Percentiles rank a stretch among this genome's conserved stretches.
Conservation (phyloP, 2,888 invertebrate species). For the Ochlodes sylvanus region DNA sequence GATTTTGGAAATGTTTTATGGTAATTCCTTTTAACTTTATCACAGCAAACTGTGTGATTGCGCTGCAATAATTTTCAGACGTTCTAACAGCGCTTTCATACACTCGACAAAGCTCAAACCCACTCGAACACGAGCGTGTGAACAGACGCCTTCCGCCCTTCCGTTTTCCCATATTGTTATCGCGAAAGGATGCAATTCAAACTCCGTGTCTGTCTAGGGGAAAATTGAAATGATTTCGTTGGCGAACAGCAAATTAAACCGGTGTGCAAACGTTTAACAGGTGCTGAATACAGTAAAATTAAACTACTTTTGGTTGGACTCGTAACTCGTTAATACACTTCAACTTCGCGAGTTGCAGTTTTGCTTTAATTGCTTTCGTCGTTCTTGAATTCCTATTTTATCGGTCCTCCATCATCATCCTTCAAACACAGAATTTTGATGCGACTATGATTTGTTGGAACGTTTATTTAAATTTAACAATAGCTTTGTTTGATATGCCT, state of each 20-base stretch:
- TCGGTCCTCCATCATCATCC: too few species aligned
- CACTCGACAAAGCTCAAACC: constrained; percentile 22
- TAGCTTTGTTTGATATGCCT: too few species aligned
- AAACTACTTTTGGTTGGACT: neutral
- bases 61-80: constrained; percentile 25
- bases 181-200: constrained; percentile 33
- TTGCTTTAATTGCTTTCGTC: neutral
- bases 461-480: too few species aligned
- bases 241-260: neutral
- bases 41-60: constrained; percentile 12
- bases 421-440: too few species aligned
- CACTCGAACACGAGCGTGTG: constrained; percentile 37
- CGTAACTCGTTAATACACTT: constrained; percentile 11
- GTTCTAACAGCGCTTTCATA: constrained; percentile 22
- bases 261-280: neutral
- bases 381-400: too few species aligned
- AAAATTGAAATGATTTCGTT: constrained; percentile 27
- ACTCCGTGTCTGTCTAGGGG: constrained; percentile 32
- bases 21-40: neutral
- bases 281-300: neutral
- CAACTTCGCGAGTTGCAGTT: constrained; percentile 12
- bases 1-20: too few species aligned
- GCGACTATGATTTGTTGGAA: too few species aligned
- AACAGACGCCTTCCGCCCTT: constrained; percentile 37
- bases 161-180: constrained; percentile 36